Percentiles rank a stretch among this genome's conserved stretches.
phyloP scores from a whole-genome alignment of 1,140 invertebrate genomes.

The Hydropsyche tenuis region DNA sequence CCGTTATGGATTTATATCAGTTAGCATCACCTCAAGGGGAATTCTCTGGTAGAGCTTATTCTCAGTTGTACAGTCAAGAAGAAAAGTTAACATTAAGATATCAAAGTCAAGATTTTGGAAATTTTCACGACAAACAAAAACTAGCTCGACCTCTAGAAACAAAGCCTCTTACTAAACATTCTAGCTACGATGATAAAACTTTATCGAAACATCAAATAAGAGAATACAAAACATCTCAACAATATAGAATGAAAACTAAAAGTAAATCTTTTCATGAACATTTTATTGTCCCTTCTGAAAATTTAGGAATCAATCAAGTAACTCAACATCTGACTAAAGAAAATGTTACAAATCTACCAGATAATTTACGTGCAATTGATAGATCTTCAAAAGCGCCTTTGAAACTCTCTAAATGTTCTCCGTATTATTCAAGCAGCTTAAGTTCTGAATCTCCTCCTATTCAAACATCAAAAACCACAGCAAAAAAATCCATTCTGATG shows the following conservation, averaged over 20 bases:
- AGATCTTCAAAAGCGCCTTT: conserved; percentile 58
- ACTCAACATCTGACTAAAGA: conserved; percentile 48
- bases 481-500: conserved; percentile 62
- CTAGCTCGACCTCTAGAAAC: conserved; percentile 58
- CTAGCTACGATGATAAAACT: conserved; percentile 68
- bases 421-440: conserved; percentile 73
- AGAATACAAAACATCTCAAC: conserved; percentile 66
- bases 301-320: conserved; percentile 29
- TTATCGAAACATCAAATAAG: conserved; percentile 68
- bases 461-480: conserved; percentile 65
- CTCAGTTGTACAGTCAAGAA: conserved; percentile 65
- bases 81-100: conserved; percentile 68
- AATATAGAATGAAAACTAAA: conserved; percentile 64
- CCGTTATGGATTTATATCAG: conserved; percentile 56
- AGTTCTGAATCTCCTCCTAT: conserved; percentile 72
- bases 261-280: conserved; percentile 70
- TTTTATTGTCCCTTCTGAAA: conserved; percentile 61
- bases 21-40: conserved; percentile 57
- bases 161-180: conserved; percentile 67
- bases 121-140: conserved; percentile 56
- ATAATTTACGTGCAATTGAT: conserved; percentile 51
- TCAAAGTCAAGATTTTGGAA: conserved; percentile 68
- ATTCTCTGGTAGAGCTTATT: conserved; percentile 55
- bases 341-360: conserved; percentile 48
- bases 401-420: conserved; percentile 68